A percentile compares a stretch with the other conserved stretches of the same genome.
phyloP scores from a whole-genome alignment of 2,113 vertebrate genomes.

The Pituophis catenifer region DNA sequence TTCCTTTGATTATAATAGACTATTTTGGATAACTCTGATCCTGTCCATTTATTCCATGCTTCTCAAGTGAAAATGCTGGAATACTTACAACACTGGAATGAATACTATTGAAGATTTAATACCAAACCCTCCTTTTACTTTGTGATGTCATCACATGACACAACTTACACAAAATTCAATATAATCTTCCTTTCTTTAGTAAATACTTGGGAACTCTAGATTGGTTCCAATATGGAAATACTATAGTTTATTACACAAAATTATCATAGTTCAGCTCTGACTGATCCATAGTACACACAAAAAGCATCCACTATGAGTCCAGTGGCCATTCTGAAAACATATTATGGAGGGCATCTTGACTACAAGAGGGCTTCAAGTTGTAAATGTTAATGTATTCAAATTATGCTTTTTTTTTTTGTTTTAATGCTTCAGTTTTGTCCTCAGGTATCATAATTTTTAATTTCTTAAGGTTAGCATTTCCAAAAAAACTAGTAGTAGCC shows the following conservation, averaged over 20 bases:
- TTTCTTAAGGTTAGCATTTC: background rate
- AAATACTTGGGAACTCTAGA: background rate
- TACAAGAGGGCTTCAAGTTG: background rate
- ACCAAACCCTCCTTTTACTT: background rate
- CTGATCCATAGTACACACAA: background rate
- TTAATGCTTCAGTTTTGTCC: background rate
- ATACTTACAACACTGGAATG: background rate
- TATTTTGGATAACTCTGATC: background rate
- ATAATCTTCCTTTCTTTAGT: background rate
- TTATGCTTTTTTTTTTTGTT: background rate
- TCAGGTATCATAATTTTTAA: background rate
- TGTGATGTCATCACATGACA: background rate
- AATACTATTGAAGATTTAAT: background rate
- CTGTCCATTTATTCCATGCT: constrained; percentile 27
- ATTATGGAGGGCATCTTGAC: background rate
- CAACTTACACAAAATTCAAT: background rate
- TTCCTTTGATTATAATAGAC: background rate
- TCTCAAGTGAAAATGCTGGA: constrained; percentile 17
- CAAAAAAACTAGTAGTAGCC: background rate
- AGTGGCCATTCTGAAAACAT: background rate
- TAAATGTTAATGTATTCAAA: background rate
- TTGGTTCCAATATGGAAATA: background rate
- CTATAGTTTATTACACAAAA: background rate
- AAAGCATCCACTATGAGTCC: background rate
- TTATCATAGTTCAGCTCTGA: background rate